These are phyloP conservation scores for Listrodromus nycthemerus DNA, from an alignment of 2,888 invertebrate species.

Conservation along the genomic window DNA sequence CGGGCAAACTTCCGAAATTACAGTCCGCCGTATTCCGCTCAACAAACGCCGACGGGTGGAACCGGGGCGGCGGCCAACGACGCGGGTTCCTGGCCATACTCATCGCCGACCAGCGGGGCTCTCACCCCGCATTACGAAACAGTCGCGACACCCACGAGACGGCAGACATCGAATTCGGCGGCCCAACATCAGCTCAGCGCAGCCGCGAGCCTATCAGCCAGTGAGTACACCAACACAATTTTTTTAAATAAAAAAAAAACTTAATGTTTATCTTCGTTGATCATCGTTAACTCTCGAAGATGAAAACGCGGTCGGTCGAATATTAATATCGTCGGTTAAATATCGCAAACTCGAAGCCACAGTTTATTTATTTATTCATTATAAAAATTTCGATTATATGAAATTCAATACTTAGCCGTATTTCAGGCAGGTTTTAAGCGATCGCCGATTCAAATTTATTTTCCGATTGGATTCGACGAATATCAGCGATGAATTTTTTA, in stretches of 20 bases:
- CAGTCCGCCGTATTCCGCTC: constrained; percentile 78
- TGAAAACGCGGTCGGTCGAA: constrained; percentile 50
- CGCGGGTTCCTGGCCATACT: constrained; percentile 74
- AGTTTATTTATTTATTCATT: neutral
- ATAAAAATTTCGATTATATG: neutral
- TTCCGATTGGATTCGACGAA: neutral
- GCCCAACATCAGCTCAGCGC: constrained; percentile 86
- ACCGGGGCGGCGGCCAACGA: constrained; percentile 67
- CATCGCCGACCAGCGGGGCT: constrained; percentile 69
- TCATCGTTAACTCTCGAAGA: too few species aligned
- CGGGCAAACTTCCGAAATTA: constrained; percentile 75
- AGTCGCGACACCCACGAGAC: constrained; percentile 66
- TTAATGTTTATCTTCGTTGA: neutral
- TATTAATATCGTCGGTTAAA: neutral
- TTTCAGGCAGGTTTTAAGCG: too few species aligned
- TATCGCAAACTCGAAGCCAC: neutral
- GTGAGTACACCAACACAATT: constrained; percentile 89
- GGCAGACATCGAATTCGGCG: constrained; percentile 67
- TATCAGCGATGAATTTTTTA: neutral
- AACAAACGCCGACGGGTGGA: constrained; percentile 68
- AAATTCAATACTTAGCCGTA: too few species aligned
- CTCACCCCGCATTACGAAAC: constrained; percentile 72
- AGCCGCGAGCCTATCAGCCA: constrained; percentile 89
- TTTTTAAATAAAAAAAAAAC: constrained; percentile 6
- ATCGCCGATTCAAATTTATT: neutral